Evolutionary conservation across 92 coral and sea anemone species (phyloP), one percentile per base, ranked within the genome.

Genomic region (Porites divaricata): DNA sequence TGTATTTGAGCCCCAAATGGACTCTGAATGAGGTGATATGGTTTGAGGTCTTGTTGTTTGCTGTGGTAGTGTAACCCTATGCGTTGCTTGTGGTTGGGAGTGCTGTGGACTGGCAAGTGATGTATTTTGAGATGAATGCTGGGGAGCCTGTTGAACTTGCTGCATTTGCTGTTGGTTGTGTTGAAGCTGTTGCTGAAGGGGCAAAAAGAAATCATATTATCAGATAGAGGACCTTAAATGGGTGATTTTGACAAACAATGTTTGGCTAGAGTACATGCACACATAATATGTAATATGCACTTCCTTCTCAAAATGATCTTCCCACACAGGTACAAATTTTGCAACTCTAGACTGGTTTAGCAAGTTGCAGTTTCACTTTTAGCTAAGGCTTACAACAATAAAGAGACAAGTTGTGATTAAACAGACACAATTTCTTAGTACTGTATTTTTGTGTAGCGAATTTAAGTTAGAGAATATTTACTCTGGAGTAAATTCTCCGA

Each of bases 1-100:
- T 5, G 87, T 73, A 22, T 90, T 72, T 49, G 95, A 65, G 1
- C 98, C 99, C 99, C 99, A 96, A 62, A 96, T 94, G 19, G 95
- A 87, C 59, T 96, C 98, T 5, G 96, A 66, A 69, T 90, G 83
- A 1, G 90, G 81, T 59, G 89, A 88, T 58, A 94, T 59, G 65
- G 81, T 83, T 76, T 89, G 94, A 69, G 95, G 97, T 75, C 92
- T 91, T 63, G 86, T 74, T 41, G 83, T 86, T 19, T 90, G 85
- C 21, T 88, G 95, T 17, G 67, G 23, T 70, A 88, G 72, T 63
- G 90, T 74, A 19, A 73, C 86, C 48, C 70, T 87, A 73, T 77
- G 93, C 14, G 64, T 61, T 19, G 75, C 53, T 64, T 81, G 87
- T 25, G 87, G 70, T 24, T 73, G 87, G 8, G 83, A 15, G 50